Evolutionary conservation across 1,140 invertebrate species (phyloP), one percentile per base, ranked within the genome.

Genomic region (Ooceraea biroi): DNA sequence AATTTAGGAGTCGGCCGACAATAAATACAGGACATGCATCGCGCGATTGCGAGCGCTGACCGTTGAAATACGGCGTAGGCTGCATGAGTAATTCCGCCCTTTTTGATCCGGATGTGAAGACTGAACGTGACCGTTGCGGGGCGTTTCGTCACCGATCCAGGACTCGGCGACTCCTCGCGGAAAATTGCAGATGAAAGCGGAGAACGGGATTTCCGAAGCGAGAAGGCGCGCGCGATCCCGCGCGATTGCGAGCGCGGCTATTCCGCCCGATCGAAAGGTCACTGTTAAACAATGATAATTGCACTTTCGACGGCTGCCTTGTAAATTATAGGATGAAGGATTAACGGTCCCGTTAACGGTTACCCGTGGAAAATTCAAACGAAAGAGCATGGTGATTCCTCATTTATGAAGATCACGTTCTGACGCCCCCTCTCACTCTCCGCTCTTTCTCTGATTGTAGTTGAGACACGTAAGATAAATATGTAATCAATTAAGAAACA

Each of bases 201-300:
- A 65, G 50, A 68, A 66, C 50, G 58, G 27, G 52, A 83, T 85
- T 86, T 83, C 85, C 85, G 85, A 87, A 7, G 83, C 84, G 69
- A 63, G 82, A 87, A 73, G 48, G 44, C 63, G 65, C 72, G 22
- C 58, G 83, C 78, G 36, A 22, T 27, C 50, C 27, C 55, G 52
- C 55, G 69, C 50, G 85, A 87, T 86, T 73, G 85, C 55, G 78
- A 74, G 11, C 65, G 60, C 73, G 73, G 36, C 55, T 73, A 55
- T 73, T 36, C 57, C 48, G 48, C 48, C 44, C 61, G 30, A 78
- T 57, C 22, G 30, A 78, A 78, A 78, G 76, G 76, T 78, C 76
- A 55, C 48, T 78, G 76, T 78, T 78, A 78, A 78, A 78, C 50
- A 78, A 78, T 78, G 76, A 78, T 78, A 78, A 55, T 78, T 48